A percentile compares a stretch with the other conserved stretches of the same genome.
phyloP scores from a whole-genome alignment of 2,888 invertebrate genomes.

The Hartigia nigra region DNA sequence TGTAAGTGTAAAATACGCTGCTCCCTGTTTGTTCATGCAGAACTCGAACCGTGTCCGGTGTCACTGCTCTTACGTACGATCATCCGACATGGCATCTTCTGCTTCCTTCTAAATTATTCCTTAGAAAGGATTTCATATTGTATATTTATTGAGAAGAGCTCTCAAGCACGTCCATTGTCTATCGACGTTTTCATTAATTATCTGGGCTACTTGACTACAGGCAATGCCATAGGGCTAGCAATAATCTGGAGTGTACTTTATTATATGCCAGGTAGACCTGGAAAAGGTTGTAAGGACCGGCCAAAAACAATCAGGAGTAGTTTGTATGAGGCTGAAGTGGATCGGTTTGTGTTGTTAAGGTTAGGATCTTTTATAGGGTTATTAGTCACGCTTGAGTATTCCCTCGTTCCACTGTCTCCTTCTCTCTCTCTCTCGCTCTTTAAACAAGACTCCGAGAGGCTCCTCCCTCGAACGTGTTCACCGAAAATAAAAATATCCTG shows the following conservation, averaged over 20 bases:
- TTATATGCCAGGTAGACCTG: not conserved
- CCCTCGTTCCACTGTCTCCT: slow-evolving; percentile 7
- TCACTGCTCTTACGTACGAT: slow-evolving; percentile 18
- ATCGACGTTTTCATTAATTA: not conserved
- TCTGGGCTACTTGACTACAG: not conserved
- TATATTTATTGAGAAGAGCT: not conserved
- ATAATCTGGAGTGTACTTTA: not conserved
- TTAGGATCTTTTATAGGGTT: not conserved
- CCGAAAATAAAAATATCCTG: not conserved
- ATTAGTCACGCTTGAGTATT: not conserved
- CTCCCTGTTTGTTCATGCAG: slow-evolving; percentile 8
- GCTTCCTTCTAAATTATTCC: not conserved
- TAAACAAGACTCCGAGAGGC: too few species aligned
- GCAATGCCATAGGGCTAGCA: not conserved
- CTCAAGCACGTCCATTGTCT: not conserved
- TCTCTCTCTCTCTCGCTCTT: not conserved
- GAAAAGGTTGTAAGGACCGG: not conserved
- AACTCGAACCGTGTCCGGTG: slow-evolving; percentile 24
- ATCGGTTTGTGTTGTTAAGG: not conserved
- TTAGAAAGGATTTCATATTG: not conserved
- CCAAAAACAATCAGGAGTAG: not conserved
- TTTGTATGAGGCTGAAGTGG: not conserved
- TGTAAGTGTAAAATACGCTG: slow-evolving; percentile 7
- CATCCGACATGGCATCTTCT: not conserved
- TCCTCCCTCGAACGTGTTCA: not conserved